Evolutionary conservation across 1,140 invertebrate species (phyloP).

Genomic region (Eriosoma lanigerum): DNA sequence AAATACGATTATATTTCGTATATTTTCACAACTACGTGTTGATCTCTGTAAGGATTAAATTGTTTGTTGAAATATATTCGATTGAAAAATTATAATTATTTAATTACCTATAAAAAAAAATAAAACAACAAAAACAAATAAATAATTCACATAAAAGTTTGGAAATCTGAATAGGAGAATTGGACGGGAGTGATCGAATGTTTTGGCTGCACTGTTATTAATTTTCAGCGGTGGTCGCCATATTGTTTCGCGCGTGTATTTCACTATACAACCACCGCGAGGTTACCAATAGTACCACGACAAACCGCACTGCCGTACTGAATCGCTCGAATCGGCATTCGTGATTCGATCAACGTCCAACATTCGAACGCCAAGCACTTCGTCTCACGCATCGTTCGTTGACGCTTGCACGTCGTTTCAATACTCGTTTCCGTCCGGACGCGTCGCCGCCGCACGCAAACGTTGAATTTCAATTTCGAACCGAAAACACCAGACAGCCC

Average conservation of each 20-base stretch:
- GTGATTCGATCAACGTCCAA: neutral
- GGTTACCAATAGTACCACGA: neutral
- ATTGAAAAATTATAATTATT: too few species aligned
- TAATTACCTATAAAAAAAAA: too few species aligned
- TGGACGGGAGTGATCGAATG: neutral
- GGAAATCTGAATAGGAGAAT: too few species aligned
- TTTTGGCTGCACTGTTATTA: neutral
- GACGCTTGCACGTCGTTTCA: neutral
- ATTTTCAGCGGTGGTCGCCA: neutral
- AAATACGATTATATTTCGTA: too few species aligned
- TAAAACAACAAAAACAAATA: too few species aligned
- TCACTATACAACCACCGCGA: neutral
- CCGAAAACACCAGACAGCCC: neutral
- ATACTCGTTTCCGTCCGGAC: neutral
- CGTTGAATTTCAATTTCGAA: neutral
- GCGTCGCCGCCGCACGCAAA: neutral
- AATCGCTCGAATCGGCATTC: neutral
- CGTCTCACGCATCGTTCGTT: neutral
- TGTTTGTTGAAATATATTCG: too few species aligned
- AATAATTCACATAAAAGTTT: too few species aligned
- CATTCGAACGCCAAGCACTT: neutral
- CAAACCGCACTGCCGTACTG: neutral
- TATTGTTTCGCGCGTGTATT: neutral
- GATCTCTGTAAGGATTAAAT: too few species aligned
- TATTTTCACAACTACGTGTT: too few species aligned